A percentile compares a stretch with the other conserved stretches of the same genome.
Conservation (phyloP, 2,113 vertebrate species). For the Drymodes brunneopygia region DNA sequence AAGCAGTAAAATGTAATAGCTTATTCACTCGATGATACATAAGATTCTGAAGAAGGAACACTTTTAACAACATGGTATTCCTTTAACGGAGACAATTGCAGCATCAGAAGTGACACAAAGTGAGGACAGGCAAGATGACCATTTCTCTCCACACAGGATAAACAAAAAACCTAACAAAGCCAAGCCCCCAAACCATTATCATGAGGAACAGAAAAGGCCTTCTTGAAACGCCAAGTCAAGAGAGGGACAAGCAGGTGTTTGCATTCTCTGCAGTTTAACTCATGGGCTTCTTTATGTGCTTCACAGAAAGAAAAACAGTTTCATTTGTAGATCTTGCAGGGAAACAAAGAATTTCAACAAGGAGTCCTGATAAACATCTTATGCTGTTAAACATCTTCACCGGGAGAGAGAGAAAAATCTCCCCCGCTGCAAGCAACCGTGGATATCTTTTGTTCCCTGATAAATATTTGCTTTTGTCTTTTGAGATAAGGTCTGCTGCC, state of each 20-base stretch:
- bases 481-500: slow-evolving; percentile 68
- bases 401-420: slow-evolving; percentile 74
- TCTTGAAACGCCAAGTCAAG: background rate
- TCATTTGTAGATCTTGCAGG: background rate
- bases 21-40: background rate
- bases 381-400: slow-evolving; percentile 43
- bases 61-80: background rate
- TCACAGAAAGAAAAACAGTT: background rate
- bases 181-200: background rate
- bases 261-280: slow-evolving; percentile 5
- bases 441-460: slow-evolving; percentile 79
- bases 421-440: slow-evolving; percentile 46
- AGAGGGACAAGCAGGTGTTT: slow-evolving; percentile 32
- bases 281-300: background rate
- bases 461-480: slow-evolving; percentile 85
- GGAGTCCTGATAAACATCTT: slow-evolving; percentile 42
- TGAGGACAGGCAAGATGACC: background rate
- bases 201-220: background rate
- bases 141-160: background rate
- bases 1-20: background rate
- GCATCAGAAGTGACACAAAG: background rate
- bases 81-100: background rate
- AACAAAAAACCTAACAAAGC: background rate
- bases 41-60: background rate
- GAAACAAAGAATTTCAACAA: slow-evolving; percentile 39